Evolutionary conservation across 1,140 invertebrate genomes (phyloP).

Genomic region (Bradysia coprophila): DNA sequence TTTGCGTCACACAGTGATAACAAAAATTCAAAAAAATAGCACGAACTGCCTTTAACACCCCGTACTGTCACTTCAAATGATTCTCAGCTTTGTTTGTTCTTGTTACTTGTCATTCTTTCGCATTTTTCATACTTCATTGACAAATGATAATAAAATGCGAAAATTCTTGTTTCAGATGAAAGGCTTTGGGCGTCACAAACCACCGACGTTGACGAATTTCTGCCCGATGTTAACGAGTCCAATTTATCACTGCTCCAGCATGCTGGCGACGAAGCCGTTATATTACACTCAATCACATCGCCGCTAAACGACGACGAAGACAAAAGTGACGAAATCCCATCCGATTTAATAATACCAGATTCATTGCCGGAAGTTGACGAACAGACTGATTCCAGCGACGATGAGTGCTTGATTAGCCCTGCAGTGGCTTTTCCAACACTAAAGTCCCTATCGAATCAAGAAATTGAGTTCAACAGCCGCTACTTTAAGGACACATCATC

Average conservation of each 20-base stretch:
- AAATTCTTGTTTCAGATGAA: too few species aligned
- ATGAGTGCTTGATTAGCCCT: constrained; percentile 2
- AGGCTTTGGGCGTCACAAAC: too few species aligned
- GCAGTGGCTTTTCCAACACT: background rate
- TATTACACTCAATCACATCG: background rate
- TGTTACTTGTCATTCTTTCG: too few species aligned
- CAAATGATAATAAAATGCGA: too few species aligned
- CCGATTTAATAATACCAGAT: constrained; percentile 19
- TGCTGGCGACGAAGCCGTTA: constrained; percentile 15
- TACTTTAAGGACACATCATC: constrained; percentile 20
- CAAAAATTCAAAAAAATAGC: too few species aligned
- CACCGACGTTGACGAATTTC: constrained; percentile 22
- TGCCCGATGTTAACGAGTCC: constrained; percentile 19
- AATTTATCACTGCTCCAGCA: constrained; percentile 18
- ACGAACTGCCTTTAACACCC: too few species aligned
- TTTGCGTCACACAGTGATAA: too few species aligned
- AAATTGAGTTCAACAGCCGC: constrained; percentile 16
- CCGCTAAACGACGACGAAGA: constrained; percentile 17
- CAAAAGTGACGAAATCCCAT: constrained; percentile 15
- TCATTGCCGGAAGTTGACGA: constrained; percentile 21
- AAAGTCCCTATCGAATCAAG: background rate
- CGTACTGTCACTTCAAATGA: too few species aligned
- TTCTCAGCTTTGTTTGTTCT: too few species aligned
- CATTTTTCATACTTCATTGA: too few species aligned
- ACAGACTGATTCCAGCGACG: constrained; percentile 18